Evolutionary conservation across 2,888 invertebrate species (phyloP).

Genomic region (Clepsis dumicolana): DNA sequence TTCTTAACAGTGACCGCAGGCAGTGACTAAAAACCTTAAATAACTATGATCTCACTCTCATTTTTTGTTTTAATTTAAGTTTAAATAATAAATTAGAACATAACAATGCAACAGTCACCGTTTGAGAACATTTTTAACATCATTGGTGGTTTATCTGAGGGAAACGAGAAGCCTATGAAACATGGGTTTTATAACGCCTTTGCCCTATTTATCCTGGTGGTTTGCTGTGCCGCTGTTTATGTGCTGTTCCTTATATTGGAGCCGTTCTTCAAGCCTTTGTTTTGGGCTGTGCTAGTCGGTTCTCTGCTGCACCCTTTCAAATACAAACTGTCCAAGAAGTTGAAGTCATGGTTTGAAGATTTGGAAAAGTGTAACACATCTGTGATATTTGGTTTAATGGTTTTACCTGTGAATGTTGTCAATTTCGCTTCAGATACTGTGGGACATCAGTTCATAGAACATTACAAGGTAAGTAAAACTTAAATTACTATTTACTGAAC

Average conservation of each 20-base stretch:
- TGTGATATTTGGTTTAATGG: slow-evolving; percentile 84
- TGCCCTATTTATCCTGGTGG: slow-evolving; percentile 90
- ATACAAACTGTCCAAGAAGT: slow-evolving; percentile 90
- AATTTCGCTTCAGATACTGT: slow-evolving; percentile 91
- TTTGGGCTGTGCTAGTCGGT: slow-evolving; percentile 99
- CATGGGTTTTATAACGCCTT: slow-evolving; percentile 96
- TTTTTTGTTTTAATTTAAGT: slow-evolving; percentile 37
- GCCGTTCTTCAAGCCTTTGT: slow-evolving; percentile 96
- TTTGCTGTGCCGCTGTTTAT: slow-evolving; percentile 89
- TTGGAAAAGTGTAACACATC: slow-evolving; percentile 89
- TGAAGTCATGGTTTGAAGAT: slow-evolving; percentile 92
- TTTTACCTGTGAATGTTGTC: slow-evolving; percentile 91
- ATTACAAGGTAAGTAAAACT: slow-evolving; percentile 86
- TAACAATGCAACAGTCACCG: slow-evolving; percentile 82
- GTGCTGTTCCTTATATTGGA: slow-evolving; percentile 94
- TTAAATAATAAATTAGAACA: slow-evolving; percentile 41
- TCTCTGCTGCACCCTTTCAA: slow-evolving; percentile 98
- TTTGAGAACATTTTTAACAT: slow-evolving; percentile 90
- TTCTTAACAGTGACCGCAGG: slow-evolving; percentile 24
- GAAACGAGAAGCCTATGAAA: slow-evolving; percentile 95
- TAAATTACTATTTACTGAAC: slow-evolving; percentile 24
- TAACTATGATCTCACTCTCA: slow-evolving; percentile 66
- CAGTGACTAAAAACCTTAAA: slow-evolving; percentile 53
- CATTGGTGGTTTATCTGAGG: slow-evolving; percentile 89
- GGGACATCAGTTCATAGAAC: slow-evolving; percentile 89